Conservation (phyloP, 2,113 vertebrate species). For the Sinocyclocheilus grahami region DNA sequence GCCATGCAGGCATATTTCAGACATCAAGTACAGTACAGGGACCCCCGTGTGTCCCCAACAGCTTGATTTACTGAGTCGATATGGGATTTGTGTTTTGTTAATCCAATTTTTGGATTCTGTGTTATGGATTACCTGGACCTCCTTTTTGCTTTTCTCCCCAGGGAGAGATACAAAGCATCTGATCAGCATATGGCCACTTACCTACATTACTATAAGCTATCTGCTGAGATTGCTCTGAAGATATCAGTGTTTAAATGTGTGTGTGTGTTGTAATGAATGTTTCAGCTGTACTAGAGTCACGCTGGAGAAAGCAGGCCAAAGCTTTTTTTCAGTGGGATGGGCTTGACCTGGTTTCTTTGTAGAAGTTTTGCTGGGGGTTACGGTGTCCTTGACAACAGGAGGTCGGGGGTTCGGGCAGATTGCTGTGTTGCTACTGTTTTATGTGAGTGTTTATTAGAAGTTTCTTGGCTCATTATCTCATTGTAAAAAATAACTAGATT, state of each 20-base stretch:
- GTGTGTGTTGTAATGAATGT: slow-evolving; percentile 19
- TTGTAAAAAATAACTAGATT: background rate
- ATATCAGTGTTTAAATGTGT: background rate
- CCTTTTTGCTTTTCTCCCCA: background rate
- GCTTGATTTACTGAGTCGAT: slow-evolving; percentile 44
- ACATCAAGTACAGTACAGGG: background rate
- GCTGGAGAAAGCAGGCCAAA: slow-evolving; percentile 21
- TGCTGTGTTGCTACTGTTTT: background rate
- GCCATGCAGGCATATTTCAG: slow-evolving; percentile 17
- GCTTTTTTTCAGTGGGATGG: slow-evolving; percentile 46
- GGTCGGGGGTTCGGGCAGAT: background rate
- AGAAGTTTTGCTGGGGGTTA: slow-evolving; percentile 62
- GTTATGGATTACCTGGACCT: background rate
- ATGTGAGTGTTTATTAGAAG: background rate
- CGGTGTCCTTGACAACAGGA: slow-evolving; percentile 51
- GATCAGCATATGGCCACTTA: background rate
- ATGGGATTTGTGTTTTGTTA: slow-evolving; percentile 16
- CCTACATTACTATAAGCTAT: background rate
- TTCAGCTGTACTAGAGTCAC: slow-evolving; percentile 22
- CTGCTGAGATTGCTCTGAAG: background rate
- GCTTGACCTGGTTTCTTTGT: slow-evolving; percentile 58
- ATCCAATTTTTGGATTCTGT: background rate
- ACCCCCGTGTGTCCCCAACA: background rate
- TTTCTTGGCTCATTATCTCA: background rate
- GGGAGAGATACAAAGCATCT: slow-evolving; percentile 1